Evolutionary conservation across 2,888 invertebrate genomes (phyloP).

Genomic region (Drosophila mercatorum): DNA sequence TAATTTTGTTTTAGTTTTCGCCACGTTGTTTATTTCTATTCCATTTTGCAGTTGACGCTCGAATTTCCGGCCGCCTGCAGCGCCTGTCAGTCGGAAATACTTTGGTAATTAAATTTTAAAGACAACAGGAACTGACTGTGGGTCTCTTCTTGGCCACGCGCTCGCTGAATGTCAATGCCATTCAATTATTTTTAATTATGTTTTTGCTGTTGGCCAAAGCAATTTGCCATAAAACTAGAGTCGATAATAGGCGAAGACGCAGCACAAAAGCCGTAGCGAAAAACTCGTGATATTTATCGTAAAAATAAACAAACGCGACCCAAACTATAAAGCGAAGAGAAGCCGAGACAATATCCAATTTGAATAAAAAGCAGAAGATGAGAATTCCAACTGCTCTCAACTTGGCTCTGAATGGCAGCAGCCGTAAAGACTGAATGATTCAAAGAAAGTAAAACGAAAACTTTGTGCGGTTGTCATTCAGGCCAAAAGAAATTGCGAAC

Average conservation of each 20-base stretch:
- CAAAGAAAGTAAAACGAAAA: slow-evolving; percentile 31
- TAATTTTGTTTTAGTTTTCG: slow-evolving; percentile 42
- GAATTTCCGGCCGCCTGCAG: slow-evolving; percentile 56
- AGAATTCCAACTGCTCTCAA: slow-evolving; percentile 3
- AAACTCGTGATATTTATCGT: slow-evolving; percentile 25
- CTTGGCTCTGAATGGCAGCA: slow-evolving; percentile 9
- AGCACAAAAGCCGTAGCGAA: slow-evolving; percentile 21
- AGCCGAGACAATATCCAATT: slow-evolving; percentile 41
- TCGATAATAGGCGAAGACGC: slow-evolving; percentile 42
- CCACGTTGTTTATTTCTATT: slow-evolving; percentile 45
- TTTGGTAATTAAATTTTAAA: slow-evolving; percentile 73
- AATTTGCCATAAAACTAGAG: slow-evolving; percentile 53
- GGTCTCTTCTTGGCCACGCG: background rate
- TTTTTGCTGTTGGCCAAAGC: slow-evolving; percentile 32
- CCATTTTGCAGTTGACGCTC: slow-evolving; percentile 71
- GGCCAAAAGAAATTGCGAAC: slow-evolving; percentile 36
- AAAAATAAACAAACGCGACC: slow-evolving; percentile 47
- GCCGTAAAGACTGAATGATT: slow-evolving; percentile 12
- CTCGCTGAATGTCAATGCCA: slow-evolving; percentile 44
- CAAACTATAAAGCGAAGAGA: background rate
- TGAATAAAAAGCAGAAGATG: slow-evolving; percentile 46
- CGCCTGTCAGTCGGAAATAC: slow-evolving; percentile 64
- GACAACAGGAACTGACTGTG: slow-evolving; percentile 45
- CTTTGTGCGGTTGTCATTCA: slow-evolving; percentile 40
- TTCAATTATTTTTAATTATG: slow-evolving; percentile 67